Base-by-base conservation (phyloP, 2,888 invertebrate genomes). In the Portevinia maculata region DNA sequence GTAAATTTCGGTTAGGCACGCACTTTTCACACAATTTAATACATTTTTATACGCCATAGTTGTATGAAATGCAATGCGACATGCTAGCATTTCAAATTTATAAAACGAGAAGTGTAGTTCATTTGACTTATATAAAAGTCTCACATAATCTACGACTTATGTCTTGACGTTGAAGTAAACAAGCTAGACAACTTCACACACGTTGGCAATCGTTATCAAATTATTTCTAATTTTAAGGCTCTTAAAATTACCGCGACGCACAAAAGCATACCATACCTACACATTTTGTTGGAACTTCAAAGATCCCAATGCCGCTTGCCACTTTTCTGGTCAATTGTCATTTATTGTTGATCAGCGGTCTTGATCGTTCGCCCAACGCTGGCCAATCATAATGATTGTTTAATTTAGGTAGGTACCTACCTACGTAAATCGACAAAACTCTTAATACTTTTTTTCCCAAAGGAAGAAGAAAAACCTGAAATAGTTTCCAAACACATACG, bases 321-420 rank as follows among this genome's bases (percentile, higher is more conserved):
- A 71, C 21, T 62, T 60, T 11, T 5, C 28, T 30, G 1, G 17
- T 39, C 57, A 21, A 60, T 67, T 79, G 59, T 67, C 60, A 70
- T 75, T 69, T 32, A 59, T 41, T 81, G 52, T 75, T 39, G 70
- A 81, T 65, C 57, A 32, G 44, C n/a, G 50, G 37, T 65, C 19
- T 48, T 53, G 53, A 67, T 67, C 34, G 48, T 28, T 28, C 9
- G 32, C 34, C 21, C 37, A 34, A 44, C 75, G 41, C 46, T 67
- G 28, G 21, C 59, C 21, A 50, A 64, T 87, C 88, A 24, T 89
- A 89, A 89, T 89, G 90, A 90, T 89, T 87, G 88, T 89, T 90
- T 90, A 89, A 89, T 89, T 89, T 89, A n/a, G n/a, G n/a, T n/a
- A n/a, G n/a, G n/a, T n/a, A n/a, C n/a, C n/a, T n/a, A n/a, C n/a